Evolutionary conservation across 1,140 invertebrate genomes (phyloP), one percentile per base, ranked within the genome.

Genomic region (Harpegnathos saltator): DNA sequence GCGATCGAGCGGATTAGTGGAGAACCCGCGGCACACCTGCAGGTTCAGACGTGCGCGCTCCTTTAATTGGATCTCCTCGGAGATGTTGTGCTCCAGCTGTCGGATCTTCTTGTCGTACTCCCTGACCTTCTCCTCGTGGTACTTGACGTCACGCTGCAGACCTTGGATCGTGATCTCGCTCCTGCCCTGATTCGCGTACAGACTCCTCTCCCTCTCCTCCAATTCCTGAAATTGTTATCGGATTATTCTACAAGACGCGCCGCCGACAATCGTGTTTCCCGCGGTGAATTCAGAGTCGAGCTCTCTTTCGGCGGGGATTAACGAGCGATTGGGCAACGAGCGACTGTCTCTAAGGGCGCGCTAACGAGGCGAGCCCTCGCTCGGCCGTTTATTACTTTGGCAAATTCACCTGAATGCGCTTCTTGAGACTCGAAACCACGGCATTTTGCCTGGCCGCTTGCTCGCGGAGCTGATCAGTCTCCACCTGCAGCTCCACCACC

Each of bases 381-480:
- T 69, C 33, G 52, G 56, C 1, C 54, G 33, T 54, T 71, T 71
- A 29, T 71, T 80, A 56, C 17, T 17, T 5, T 44, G 12, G 24
- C 12, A 50, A 61, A 68, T 58, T 52, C 52, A 95, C 95, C 92
- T 97, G 96, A 59, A 98, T 95, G 84, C 97, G 96, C 91, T 97
- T 97, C 89, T 97, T 96, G 22, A 98, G 94, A 0, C 97, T 97
- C 9, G 95, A 95, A 82, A 98, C 97, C 44, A 98, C 95, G 0
- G 97, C 96, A 89, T 96, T 97, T 92, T 98, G 97, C 52, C 97
- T 93, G 0, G 97, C 97, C 52, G 97, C 95, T 93, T 98, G 97
- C 84, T 98, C 97, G 44, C 97, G 95, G 1, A 98, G 92, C 89
- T 96, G 96, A 87, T 97, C 97, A 2, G 96, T 95, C 91, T 97